These are phyloP conservation scores for Macrostomum lignano DNA, from an alignment of 1,140 invertebrate species.

Conservation along the genomic window DNA sequence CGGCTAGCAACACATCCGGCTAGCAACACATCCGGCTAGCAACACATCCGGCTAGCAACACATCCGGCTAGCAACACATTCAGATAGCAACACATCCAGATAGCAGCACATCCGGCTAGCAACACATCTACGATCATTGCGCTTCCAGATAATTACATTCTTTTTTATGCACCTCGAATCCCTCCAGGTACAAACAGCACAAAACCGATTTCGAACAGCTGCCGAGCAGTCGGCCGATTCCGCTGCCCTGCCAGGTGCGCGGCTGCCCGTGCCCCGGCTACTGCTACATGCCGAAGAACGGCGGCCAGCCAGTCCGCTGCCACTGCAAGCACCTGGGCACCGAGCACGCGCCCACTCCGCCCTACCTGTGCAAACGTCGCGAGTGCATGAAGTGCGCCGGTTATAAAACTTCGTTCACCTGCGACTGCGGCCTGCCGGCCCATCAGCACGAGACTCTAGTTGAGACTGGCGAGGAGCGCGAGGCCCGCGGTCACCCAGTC, in stretches of 20 bases:
- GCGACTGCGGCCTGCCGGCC: conserved; percentile 19
- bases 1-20: too few relatives aligned
- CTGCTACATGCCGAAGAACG: conserved; percentile 24
- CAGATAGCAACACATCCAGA: too few relatives aligned
- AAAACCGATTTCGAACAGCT: conserved; percentile 24
- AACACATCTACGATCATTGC: too few relatives aligned
- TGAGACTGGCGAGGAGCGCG: conserved; percentile 21
- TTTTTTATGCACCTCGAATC: too few relatives aligned
- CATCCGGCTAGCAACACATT: too few relatives aligned
- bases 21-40: too few relatives aligned
- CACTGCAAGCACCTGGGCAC: conserved; percentile 23
- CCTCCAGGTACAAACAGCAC: conserved; percentile 21
- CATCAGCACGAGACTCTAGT: conserved; percentile 19
- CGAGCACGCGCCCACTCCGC: conserved; percentile 15
- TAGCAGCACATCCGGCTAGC: too few relatives aligned
- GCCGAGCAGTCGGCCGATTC: conserved; percentile 16
- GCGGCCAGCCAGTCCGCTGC: conserved; percentile 19
- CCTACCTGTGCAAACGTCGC: conserved; percentile 10
- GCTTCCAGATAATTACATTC: too few relatives aligned
- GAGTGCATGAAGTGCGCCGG: conserved; percentile 16
- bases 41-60: too few relatives aligned
- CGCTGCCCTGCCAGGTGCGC: conserved; percentile 18
- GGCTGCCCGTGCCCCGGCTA: conserved; percentile 21
- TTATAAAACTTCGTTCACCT: conserved; percentile 23
- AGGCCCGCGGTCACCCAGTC: conserved; percentile 22